These are phyloP conservation scores for Thyatira batis DNA, from an alignment of 2,888 invertebrate species.

Conservation along the genomic window DNA sequence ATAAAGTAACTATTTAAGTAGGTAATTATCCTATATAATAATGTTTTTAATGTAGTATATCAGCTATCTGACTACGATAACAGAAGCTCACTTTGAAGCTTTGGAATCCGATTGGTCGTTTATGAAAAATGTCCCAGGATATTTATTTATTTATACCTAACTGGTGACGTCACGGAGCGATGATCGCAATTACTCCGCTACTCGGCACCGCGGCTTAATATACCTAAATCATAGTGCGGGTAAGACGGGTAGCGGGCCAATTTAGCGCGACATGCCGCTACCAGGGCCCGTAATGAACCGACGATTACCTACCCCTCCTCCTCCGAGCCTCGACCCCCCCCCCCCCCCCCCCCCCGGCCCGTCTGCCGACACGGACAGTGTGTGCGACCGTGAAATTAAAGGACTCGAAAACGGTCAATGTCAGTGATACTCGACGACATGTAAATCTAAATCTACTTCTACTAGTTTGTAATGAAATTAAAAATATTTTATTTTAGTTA, in stretches of 20 bases:
- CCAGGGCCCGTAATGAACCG: constrained; percentile 30
- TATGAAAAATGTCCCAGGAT: too few species aligned
- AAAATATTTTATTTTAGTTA: too few species aligned
- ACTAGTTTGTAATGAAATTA: too few species aligned
- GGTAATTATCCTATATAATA: too few species aligned
- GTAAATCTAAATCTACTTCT: too few species aligned
- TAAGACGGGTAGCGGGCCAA: constrained; percentile 47
- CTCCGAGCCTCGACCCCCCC: constrained; percentile 12
- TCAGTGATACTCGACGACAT: too few species aligned
- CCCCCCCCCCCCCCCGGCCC: constrained; percentile 4
- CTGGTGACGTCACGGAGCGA: background rate
- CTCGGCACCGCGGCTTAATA: constrained; percentile 33
- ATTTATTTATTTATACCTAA: too few species aligned
- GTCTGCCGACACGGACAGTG: background rate
- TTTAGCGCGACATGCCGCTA: constrained; percentile 42
- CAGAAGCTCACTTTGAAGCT: too few species aligned
- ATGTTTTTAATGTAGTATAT: too few species aligned
- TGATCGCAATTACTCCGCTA: background rate
- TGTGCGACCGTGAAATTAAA: background rate
- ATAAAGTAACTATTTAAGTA: too few species aligned
- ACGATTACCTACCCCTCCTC: constrained; percentile 26
- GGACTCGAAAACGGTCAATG: background rate
- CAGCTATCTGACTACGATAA: too few species aligned
- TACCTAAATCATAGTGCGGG: constrained; percentile 53
- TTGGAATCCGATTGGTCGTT: too few species aligned